Evolutionary conservation across 2,113 vertebrate genomes (phyloP), one percentile per base, ranked within the genome.

Genomic region (Puffinus mauretanicus): DNA sequence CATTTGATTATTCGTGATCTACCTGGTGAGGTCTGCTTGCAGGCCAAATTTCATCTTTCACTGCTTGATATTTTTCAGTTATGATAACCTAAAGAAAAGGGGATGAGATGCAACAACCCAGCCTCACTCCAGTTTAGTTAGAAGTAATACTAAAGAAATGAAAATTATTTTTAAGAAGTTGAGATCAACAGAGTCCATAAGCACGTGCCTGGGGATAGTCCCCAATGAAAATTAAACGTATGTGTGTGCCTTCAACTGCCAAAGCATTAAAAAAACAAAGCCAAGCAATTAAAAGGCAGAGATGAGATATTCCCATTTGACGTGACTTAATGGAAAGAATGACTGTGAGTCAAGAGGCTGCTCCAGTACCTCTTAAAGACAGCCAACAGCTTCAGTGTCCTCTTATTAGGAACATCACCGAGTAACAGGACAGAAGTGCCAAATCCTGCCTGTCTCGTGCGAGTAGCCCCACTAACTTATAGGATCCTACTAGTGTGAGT

Each of bases 231-330:
- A 86, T 69, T 55, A 80, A 82, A 69, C 54, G 20, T 38, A 20
- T 60, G 4, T 67, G 3, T 76, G 24, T 14, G 11, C 12, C 26
- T 16, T 92, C 61, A 76, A 27, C 40, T 76, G 52, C 71, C 71
- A 95, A 92, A 65, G 24, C 18, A 42, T 84, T 29, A 72, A 82
- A 82, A 91, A 84, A 65, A 6, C 22, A 55, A 82, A 93, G 62
- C 27, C 34, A 80, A 80, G 71, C 78, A 96, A 79, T 92, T 90
- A 93, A 85, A 85, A 90, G 34, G 36, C 62, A 93, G 71, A 64
- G 44, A 57, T 52, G 32, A 92, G 73, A 18, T 65, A 88, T 30
- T 94, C 66, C 70, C 62, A 61, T 65, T 88, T 94, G 82, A 77
- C 34, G 7, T 80, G 57, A 85, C 66, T 75, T 88, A 72, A 69